A percentile compares a stretch with the other conserved stretches of the same genome.
phyloP scores from a whole-genome alignment of 2,888 invertebrate genomes.

The Lysandra bellargus region DNA sequence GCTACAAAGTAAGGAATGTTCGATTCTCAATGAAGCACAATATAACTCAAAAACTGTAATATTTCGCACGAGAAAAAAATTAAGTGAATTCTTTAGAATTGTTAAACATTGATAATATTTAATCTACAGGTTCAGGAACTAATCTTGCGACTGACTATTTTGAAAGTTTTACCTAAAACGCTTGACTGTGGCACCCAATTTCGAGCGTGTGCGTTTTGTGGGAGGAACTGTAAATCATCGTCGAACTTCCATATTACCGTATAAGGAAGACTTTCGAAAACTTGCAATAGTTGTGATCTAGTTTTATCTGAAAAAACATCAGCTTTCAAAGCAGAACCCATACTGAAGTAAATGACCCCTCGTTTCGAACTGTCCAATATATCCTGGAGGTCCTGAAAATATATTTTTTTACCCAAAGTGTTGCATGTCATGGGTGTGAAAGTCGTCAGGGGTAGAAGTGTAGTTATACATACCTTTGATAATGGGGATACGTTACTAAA shows the following conservation, averaged over 20 bases:
- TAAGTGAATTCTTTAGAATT: no score
- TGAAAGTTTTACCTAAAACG: conserved; percentile 60
- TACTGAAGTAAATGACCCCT: conserved; percentile 63
- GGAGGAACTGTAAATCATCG: conserved; percentile 52
- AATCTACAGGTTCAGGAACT: no score
- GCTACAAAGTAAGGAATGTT: background rate
- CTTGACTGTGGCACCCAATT: conserved; percentile 77
- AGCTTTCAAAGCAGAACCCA: conserved; percentile 58
- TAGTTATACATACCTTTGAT: conserved; percentile 51
- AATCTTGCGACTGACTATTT: background rate
- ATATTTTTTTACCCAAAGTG: background rate
- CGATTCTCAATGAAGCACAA: no score
- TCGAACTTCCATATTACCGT: conserved; percentile 77
- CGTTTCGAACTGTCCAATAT: conserved; percentile 52
- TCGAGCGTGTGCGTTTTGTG: conserved; percentile 62
- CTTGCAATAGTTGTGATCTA: conserved; percentile 45
- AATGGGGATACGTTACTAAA: conserved; percentile 50
- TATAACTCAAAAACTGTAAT: no score
- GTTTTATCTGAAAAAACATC: conserved; percentile 45
- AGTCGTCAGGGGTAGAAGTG: background rate
- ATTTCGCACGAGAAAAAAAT: no score
- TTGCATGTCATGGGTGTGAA: background rate
- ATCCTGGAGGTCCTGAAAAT: conserved; percentile 55
- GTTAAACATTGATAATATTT: no score
- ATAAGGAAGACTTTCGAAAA: conserved; percentile 51